phyloP scores from a whole-genome alignment of 1,140 invertebrate species.

The Scaptomyza hsui region DNA sequence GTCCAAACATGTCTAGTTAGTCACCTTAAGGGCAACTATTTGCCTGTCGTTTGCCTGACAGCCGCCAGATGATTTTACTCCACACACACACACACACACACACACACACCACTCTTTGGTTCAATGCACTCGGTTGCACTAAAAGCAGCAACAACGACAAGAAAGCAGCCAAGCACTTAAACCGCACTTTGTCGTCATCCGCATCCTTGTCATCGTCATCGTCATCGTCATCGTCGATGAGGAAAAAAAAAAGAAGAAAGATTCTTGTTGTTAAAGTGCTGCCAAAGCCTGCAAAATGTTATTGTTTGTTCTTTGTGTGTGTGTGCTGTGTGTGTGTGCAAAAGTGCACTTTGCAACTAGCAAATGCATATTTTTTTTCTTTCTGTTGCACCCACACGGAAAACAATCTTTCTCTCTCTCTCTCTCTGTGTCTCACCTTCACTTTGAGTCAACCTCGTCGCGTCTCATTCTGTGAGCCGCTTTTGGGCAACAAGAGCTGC shows the following conservation, averaged over 20 bases:
- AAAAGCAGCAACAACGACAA: conserved; percentile 25
- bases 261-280: conserved; percentile 27
- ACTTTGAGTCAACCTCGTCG: conserved; percentile 1
- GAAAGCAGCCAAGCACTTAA: conserved; percentile 38
- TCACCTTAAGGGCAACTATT: conserved; percentile 75
- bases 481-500: conserved; percentile 44
- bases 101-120: conserved; percentile 19
- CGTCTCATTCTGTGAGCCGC: not conserved
- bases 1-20: conserved; percentile 56
- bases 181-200: conserved; percentile 45
- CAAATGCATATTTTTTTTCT: conserved; percentile 29
- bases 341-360: conserved; percentile 31
- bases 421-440: not conserved
- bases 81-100: not conserved
- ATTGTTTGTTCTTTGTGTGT: conserved; percentile 8
- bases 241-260: conserved; percentile 31
- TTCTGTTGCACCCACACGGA: conserved; percentile 32
- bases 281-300: conserved; percentile 28
- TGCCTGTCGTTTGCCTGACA: conserved; percentile 40
- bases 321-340: not conserved
- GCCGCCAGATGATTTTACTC: conserved; percentile 44
- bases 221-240: conserved; percentile 27
- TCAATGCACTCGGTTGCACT: conserved; percentile 47
- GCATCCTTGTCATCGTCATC: conserved; percentile 42
- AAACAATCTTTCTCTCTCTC: not conserved